Conservation (phyloP, 64 coral and sea anemone genomes). For the Stichodactyla helianthus region DNA sequence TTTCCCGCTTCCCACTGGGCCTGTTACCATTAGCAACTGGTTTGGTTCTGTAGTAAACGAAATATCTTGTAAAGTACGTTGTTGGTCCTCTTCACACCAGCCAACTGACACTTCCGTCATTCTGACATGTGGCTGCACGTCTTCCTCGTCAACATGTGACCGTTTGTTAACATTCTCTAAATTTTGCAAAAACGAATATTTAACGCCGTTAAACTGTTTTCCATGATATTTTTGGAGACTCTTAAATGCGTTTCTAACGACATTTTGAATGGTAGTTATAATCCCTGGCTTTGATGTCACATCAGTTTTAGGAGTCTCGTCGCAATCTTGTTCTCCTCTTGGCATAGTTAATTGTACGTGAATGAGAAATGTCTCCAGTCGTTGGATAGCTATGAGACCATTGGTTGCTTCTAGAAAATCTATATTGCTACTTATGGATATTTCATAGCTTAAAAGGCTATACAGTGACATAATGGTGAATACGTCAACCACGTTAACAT, state of each 20-base stretch:
- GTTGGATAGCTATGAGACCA: not conserved
- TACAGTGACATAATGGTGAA: not conserved
- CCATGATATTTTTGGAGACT: not conserved
- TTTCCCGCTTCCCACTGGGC: slow-evolving; percentile 62
- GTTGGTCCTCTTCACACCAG: not conserved
- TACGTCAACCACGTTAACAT: not conserved
- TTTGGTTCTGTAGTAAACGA: slow-evolving; percentile 9
- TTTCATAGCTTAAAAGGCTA: not conserved
- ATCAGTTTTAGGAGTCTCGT: not conserved
- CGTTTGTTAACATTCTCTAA: not conserved
- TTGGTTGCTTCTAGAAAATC: not conserved
- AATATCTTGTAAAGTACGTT: slow-evolving; percentile 13
- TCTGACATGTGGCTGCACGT: not conserved
- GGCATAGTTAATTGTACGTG: no score
- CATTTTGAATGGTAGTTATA: not conserved
- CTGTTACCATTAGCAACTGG: slow-evolving; percentile 51
- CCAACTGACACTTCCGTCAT: not conserved
- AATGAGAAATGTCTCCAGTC: not conserved
- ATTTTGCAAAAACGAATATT: not conserved
- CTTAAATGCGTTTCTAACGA: not conserved
- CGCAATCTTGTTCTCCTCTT: not conserved
- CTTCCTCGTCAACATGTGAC: not conserved
- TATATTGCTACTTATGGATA: not conserved
- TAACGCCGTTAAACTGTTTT: not conserved
- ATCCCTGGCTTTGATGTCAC: not conserved